Evolutionary conservation across 1,140 invertebrate genomes (phyloP).

Genomic region (Ceratitis capitata): DNA sequence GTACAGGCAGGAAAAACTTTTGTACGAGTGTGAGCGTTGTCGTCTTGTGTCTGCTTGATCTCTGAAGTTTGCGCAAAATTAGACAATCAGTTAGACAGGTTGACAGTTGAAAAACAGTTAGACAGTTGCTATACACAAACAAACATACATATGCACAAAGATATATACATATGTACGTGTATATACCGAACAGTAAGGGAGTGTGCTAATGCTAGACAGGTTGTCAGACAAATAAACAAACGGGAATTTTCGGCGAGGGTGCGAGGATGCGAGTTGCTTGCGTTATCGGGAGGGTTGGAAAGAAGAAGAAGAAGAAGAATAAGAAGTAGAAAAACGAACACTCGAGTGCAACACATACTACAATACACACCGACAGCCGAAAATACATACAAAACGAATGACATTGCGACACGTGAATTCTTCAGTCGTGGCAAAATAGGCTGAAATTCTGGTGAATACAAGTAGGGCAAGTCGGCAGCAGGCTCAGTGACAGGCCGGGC

Average conservation of each 20-base stretch:
- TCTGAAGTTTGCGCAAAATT: constrained; percentile 34
- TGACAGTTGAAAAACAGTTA: constrained; percentile 26
- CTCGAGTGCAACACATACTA: background rate
- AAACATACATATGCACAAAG: background rate
- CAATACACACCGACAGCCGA: background rate
- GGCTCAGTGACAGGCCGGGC: background rate
- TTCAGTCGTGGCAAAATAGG: background rate
- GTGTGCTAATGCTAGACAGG: background rate
- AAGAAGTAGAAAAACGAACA: background rate
- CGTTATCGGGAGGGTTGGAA: background rate
- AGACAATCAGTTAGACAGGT: constrained; percentile 36
- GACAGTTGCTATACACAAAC: background rate
- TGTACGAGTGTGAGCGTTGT: too few relatives aligned
- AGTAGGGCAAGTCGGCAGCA: too few relatives aligned
- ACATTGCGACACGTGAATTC: background rate
- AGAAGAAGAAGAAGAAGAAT: background rate
- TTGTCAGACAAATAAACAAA: constrained; percentile 24
- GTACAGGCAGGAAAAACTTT: constrained; percentile 22
- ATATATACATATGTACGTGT: background rate
- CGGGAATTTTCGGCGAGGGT: background rate
- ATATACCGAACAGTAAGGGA: background rate
- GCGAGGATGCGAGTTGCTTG: background rate
- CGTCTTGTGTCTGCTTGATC: constrained; percentile 1
- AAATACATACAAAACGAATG: constrained; percentile 17
- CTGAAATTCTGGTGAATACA: background rate